Base-by-base conservation (phyloP, 2,113 vertebrate genomes). In the Barbus barbus region DNA sequence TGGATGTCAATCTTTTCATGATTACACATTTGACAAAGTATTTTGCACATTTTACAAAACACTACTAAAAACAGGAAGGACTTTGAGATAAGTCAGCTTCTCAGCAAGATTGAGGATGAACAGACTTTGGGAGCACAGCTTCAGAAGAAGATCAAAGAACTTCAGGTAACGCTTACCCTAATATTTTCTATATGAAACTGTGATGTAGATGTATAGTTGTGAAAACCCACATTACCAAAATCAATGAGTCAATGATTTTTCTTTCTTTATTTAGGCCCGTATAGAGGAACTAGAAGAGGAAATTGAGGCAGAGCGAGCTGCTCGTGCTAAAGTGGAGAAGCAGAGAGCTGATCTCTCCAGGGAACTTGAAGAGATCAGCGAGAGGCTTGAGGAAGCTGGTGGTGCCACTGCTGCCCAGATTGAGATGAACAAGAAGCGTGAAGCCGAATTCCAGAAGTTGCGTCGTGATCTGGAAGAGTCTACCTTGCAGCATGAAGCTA, bases 321-420 rank as follows among this genome's bases (percentile, higher is more conserved):
- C 36, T 41, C 38, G 38, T 41, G 38, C 38, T 9, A 41, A 41
- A 89, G 90, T 96, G 24, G 96, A 98, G 81, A 97, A 97, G 93
- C 96, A 96, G 75, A 94, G 95, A 65, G 89, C 87, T 28, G 96
- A 97, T 83, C 94, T 96, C 14, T 95, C 95, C 0, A 93, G 96
- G 93, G 92, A 98, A 88, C 96, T 97, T 36, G 96, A 98, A 84
- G 96, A 98, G 92, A 97, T 97, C 94, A 97, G 96, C 0, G 95
- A 94, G 92, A 93, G 92, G 85, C 90, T 93, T 28, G 93, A 94
- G 84, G 93, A 94, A 83, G 93, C 93, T 3, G 93, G 92, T 46
- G 93, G 93, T 51, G 93, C 93, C 81, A 93, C 93, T 75, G 87
- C 92, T 87, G 89, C 91, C 88, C 93, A 93, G 88, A 93, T 94